phyloP scores from a whole-genome alignment of 1,140 invertebrate genomes.

The Drosophila ercepeae region DNA sequence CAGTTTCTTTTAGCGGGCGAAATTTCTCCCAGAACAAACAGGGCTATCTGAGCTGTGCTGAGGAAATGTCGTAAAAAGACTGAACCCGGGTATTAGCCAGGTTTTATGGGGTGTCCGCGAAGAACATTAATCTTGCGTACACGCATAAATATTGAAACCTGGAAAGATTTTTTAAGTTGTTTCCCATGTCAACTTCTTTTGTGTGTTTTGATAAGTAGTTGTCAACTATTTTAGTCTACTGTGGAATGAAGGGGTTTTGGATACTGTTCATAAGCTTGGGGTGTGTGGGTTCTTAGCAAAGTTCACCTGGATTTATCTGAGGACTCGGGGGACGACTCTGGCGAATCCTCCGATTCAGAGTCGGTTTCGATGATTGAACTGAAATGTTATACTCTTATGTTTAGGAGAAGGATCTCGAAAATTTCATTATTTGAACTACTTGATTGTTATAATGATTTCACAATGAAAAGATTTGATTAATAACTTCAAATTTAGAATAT shows the following conservation, averaged over 20 bases:
- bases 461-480: too few relatives aligned
- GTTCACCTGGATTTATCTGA: conserved; percentile 50
- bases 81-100: conserved; percentile 44
- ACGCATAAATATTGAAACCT: conserved; percentile 47
- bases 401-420: not conserved
- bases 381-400: conserved; percentile 31
- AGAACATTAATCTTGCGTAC: conserved; percentile 16
- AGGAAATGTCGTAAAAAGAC: conserved; percentile 50
- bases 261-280: not conserved
- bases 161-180: conserved; percentile 15
- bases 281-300: conserved; percentile 1
- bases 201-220: conserved; percentile 44
- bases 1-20: conserved; percentile 58
- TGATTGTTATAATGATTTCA: too few relatives aligned
- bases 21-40: conserved; percentile 63
- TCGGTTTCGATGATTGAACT: conserved; percentile 20
- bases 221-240: conserved; percentile 15
- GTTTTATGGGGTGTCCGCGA: conserved; percentile 49
- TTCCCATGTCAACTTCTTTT: conserved; percentile 10
- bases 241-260: conserved; percentile 7
- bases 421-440: not conserved
- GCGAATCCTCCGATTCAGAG: conserved; percentile 3
- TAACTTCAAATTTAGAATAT: too few relatives aligned
- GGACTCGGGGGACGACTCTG: conserved; percentile 15
- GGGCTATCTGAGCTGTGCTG: conserved; percentile 21